Base-by-base conservation (phyloP, 2,797 vertebrate species). In the Pangasius mekongensis region DNA sequence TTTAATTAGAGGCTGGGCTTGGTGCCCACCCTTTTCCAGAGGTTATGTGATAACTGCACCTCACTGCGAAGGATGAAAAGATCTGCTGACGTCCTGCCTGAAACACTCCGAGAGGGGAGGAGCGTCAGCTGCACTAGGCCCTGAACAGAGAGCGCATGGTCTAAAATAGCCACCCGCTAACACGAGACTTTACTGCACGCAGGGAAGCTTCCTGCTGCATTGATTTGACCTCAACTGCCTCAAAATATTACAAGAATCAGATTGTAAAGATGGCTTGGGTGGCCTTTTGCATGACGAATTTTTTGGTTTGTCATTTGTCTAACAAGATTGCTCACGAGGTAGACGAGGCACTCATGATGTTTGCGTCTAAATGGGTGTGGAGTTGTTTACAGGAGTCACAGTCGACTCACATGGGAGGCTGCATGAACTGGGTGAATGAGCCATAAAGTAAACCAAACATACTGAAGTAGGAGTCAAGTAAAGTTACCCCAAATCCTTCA, bases 1-100 rank as follows among this genome's bases (percentile, higher is more conserved):
- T 97, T 95, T 97, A 97, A 97, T 97, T 96, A 96, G 95, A 87
- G 96, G 95, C 95, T 94, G 95, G 96, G 96, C 96, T 97, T 97
- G 96, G 96, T 94, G 96, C 95, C 96, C 95, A 96, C 95, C 93
- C 93, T 96, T 96, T 97, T 96, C 90, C 91, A 91, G 90, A 91
- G 95, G 96, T 95, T 97, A 96, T 96, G 96, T 93, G 96, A 96
- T 97, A 97, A 97, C 97, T 97, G 96, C 93, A 97, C 95, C 96
- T 96, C 96, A 96, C 95, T 95, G 93, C 94, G 94, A 93, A 91
- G 94, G 94, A 95, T 95, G 96, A 95, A 89, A 91, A 91, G 88
- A 86, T 91, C 90, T 87, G 94, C 94, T 94, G 95, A 95, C 95
- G 95, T 96, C 96, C 95, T 96, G 92, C 95, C 96, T 94, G 95